Evolutionary conservation across 1,140 invertebrate genomes (phyloP).

Genomic region (Watersipora subatra): DNA sequence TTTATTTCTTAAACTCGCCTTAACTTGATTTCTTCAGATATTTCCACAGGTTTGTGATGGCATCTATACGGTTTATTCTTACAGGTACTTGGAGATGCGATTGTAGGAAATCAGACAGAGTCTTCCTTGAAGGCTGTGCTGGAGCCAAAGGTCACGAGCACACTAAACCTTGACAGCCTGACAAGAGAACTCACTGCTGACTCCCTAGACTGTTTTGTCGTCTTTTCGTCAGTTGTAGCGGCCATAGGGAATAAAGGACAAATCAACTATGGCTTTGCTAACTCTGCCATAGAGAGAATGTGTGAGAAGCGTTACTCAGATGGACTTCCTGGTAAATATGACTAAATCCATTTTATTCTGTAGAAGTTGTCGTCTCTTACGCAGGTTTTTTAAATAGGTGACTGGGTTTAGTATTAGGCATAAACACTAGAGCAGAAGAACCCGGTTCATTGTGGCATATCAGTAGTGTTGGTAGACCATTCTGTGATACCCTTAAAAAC

Average conservation of each 20-base stretch:
- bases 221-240: constrained; percentile 85
- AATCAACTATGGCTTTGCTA: constrained; percentile 86
- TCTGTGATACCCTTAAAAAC: no score
- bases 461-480: no score
- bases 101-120: constrained; percentile 73
- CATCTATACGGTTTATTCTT: not conserved
- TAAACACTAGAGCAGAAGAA: no score
- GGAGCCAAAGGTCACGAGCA: constrained; percentile 50
- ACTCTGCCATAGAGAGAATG: constrained; percentile 89
- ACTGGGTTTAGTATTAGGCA: no score
- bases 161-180: constrained; percentile 58
- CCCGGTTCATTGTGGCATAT: no score
- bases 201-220: constrained; percentile 65
- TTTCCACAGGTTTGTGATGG: no score
- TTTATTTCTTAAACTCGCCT: no score
- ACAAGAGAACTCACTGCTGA: constrained; percentile 54
- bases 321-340: constrained; percentile 50
- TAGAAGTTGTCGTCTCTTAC: no score
- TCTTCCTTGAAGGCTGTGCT: constrained; percentile 59
- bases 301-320: constrained; percentile 65
- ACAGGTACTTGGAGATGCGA: constrained; percentile 63
- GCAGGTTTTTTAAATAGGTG: no score
- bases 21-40: no score
- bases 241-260: constrained; percentile 88
- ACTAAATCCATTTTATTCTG: no score